A percentile compares a stretch with the other conserved stretches of the same genome.
phyloP scores from a whole-genome alignment of 2,113 vertebrate species.

The Jaculus jaculus region DNA sequence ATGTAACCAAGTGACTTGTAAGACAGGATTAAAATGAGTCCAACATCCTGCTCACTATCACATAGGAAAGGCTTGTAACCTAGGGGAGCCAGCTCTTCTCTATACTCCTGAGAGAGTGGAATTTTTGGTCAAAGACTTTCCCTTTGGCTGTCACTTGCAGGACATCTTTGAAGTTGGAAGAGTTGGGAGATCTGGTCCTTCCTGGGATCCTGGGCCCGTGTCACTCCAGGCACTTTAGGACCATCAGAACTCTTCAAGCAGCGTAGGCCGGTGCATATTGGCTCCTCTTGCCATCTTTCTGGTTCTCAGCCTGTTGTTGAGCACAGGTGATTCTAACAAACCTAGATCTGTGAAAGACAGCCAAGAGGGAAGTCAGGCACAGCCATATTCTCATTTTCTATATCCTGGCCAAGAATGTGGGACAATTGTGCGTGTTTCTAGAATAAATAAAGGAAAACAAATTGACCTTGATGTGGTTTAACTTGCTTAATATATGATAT shows the following conservation, averaged over 20 bases:
- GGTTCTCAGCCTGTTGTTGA: background rate
- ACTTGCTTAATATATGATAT: constrained; percentile 41
- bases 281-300: background rate
- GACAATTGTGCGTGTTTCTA: background rate
- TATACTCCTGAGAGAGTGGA: background rate
- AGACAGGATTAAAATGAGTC: background rate
- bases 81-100: background rate
- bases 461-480: constrained; percentile 31
- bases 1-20: background rate
- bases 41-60: background rate
- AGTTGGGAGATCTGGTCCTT: background rate
- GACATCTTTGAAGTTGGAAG: background rate
- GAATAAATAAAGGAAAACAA: constrained; percentile 24
- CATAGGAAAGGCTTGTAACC: background rate
- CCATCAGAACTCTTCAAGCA: background rate
- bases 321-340: background rate
- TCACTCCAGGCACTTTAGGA: background rate
- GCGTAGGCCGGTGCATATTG: rapidly evolving
- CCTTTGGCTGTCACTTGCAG: too few relatives aligned
- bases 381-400: background rate
- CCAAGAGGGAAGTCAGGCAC: background rate
- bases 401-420: background rate
- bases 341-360: background rate
- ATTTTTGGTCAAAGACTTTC: background rate
- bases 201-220: background rate